Percentiles rank a stretch among this genome's conserved stretches.
Conservation (phyloP, 2,888 invertebrate species). For the Phoenoteleia sp. region DNA sequence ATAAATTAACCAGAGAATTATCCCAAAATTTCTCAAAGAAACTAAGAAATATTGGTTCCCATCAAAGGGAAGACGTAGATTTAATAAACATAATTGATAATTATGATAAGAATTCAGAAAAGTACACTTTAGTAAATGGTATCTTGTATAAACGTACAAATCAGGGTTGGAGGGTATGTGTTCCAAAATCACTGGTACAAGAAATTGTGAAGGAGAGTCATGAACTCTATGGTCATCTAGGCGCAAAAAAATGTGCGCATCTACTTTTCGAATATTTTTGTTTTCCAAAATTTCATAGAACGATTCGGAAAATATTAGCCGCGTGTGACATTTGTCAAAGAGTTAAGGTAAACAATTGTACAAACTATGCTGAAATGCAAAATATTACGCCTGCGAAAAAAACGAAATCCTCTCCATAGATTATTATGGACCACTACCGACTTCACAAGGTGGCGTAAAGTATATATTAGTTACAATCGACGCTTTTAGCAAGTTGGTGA, state of each 20-base stretch:
- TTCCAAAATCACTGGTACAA: not conserved
- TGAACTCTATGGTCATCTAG: slow-evolving; percentile 17
- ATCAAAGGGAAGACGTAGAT: not conserved
- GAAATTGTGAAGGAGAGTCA: not conserved
- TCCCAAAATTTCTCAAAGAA: not conserved
- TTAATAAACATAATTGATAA: not conserved
- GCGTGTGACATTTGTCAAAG: slow-evolving; percentile 3
- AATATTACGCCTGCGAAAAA: too few relatives aligned
- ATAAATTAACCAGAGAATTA: not conserved
- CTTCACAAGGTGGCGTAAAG: too few relatives aligned
- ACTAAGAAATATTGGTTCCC: not conserved
- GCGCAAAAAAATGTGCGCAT: not conserved
- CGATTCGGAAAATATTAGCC: not conserved
- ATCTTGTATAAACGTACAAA: not conserved
- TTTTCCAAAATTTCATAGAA: not conserved
- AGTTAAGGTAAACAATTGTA: not conserved
- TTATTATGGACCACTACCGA: too few relatives aligned
- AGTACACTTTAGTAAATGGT: not conserved
- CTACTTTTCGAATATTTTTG: slow-evolving; percentile 6
- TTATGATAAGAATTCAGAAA: not conserved
- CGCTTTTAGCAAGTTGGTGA: too few relatives aligned
- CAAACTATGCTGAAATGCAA: not conserved
- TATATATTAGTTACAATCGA: too few relatives aligned
- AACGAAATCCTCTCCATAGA: too few relatives aligned
- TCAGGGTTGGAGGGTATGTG: not conserved